Percentiles rank a stretch among this genome's conserved stretches.
phyloP scores from a whole-genome alignment of 2,888 invertebrate species.

The Himalopsyche kuldschensis region DNA sequence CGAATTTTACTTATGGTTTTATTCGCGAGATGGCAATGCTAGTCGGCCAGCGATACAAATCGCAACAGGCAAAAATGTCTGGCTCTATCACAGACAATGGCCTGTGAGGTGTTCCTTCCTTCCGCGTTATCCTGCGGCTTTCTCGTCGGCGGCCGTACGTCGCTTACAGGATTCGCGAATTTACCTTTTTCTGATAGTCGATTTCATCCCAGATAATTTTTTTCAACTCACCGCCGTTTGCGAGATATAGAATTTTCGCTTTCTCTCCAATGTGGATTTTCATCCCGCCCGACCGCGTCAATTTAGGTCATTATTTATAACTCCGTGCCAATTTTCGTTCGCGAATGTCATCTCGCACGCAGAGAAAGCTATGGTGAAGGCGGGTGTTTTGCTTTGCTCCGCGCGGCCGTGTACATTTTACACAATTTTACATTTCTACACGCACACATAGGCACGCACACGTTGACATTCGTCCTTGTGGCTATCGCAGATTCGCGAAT shows the following conservation, averaged over 20 bases:
- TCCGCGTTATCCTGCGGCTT: slow-evolving; percentile 7
- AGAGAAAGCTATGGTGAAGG: not conserved
- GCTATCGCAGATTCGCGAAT: not conserved
- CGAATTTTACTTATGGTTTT: slow-evolving; percentile 22
- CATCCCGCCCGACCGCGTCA: not conserved
- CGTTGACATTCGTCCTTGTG: not conserved
- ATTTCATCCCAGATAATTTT: slow-evolving; percentile 31
- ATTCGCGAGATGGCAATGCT: slow-evolving; percentile 24
- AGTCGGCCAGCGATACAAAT: slow-evolving; percentile 15
- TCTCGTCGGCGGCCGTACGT: slow-evolving; percentile 14
- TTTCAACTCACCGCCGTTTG: slow-evolving; percentile 5
- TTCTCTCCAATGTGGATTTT: not conserved
- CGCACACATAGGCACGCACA: not conserved
- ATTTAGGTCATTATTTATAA: slow-evolving; percentile 26
- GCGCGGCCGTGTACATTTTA: not conserved
- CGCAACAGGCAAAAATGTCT: slow-evolving; percentile 30
- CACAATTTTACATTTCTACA: not conserved
- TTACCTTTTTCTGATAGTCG: slow-evolving; percentile 26
- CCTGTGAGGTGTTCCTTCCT: slow-evolving; percentile 11
- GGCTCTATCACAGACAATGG: slow-evolving; percentile 20
- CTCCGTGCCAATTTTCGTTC: not conserved
- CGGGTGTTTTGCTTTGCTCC: not conserved
- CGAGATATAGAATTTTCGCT: not conserved
- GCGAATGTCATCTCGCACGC: not conserved
- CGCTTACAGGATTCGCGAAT: slow-evolving; percentile 13